Conservation (phyloP, 2,797 vertebrate genomes). For the Urocyon cinereoargenteus region DNA sequence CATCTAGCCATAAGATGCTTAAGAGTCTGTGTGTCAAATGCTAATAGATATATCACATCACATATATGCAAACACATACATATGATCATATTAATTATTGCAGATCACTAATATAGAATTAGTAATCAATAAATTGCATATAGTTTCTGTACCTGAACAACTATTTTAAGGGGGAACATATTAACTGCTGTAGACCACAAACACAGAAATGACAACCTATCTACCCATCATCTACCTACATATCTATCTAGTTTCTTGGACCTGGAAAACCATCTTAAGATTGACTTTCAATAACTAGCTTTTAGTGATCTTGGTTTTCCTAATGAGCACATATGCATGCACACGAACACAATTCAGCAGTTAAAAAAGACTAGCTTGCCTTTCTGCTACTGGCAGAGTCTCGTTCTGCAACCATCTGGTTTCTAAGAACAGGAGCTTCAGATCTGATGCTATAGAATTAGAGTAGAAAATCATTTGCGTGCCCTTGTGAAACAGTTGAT, state of each 20-base stretch:
- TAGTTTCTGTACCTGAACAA: not conserved
- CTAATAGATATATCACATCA: not conserved
- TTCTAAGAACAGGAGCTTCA: constrained; percentile 36
- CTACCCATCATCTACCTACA: too few relatives aligned
- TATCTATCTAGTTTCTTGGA: not conserved
- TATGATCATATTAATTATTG: not conserved
- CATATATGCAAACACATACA: not conserved
- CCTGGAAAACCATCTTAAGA: not conserved
- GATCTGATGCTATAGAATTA: not conserved
- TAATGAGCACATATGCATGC: not conserved
- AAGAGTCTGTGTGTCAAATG: not conserved
- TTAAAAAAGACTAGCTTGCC: not conserved
- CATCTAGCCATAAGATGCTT: not conserved
- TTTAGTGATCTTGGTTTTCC: not conserved
- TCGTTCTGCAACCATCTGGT: constrained; percentile 23
- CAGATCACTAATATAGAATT: not conserved
- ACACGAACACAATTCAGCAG: not conserved
- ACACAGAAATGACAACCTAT: not conserved
- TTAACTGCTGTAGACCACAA: not conserved
- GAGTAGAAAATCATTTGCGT: not conserved
- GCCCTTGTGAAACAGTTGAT: not conserved
- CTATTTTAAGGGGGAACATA: not conserved
- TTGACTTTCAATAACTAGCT: constrained; percentile 5
- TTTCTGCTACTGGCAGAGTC: not conserved
- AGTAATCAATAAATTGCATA: not conserved